Percentiles rank a stretch among this genome's conserved stretches.
These are phyloP conservation scores for Panurus biarmicus DNA, from an alignment of 2,113 vertebrate species.

Conservation along the genomic window DNA sequence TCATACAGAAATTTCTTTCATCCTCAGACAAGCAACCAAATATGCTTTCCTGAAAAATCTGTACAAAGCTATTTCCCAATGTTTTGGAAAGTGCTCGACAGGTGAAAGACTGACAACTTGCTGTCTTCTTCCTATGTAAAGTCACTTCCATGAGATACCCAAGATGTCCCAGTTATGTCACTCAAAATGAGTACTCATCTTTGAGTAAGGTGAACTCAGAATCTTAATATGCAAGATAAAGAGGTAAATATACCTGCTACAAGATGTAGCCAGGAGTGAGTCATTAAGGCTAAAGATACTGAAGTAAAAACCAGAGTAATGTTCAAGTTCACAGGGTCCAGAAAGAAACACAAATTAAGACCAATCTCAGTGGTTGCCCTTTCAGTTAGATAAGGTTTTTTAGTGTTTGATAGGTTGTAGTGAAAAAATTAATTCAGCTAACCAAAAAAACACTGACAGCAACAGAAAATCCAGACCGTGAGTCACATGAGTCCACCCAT, in stretches of 20 bases:
- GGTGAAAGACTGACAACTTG: background rate
- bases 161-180: background rate
- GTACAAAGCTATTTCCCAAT: background rate
- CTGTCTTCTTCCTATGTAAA: background rate
- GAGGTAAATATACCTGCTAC: background rate
- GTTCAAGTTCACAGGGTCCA: background rate
- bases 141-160: background rate
- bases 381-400: background rate
- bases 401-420: background rate
- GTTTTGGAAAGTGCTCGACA: background rate
- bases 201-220: background rate
- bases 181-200: background rate
- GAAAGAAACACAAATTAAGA: background rate
- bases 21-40: background rate
- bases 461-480: slow-evolving; percentile 9
- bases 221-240: background rate
- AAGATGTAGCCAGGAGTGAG: background rate
- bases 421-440: background rate
- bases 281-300: background rate
- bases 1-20: background rate
- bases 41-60: background rate
- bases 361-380: background rate
- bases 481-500: background rate
- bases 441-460: background rate
- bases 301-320: background rate